Percentiles rank a stretch among this genome's conserved stretches.
phyloP scores from a whole-genome alignment of 2,797 vertebrate species.

The Liasis olivaceus region DNA sequence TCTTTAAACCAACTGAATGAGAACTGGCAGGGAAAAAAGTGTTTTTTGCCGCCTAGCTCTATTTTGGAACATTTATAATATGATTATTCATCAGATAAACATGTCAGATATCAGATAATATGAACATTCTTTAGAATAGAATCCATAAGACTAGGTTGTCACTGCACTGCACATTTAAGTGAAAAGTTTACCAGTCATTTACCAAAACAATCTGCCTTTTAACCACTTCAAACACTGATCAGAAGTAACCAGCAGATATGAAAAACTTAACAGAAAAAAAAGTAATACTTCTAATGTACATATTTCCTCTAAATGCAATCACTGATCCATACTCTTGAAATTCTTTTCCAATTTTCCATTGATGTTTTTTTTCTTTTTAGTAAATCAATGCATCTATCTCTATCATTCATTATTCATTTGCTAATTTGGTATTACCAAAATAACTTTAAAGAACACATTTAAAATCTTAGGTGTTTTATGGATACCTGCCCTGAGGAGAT shows the following conservation, averaged over 20 bases:
- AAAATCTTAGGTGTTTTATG: background rate
- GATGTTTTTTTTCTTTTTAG: background rate
- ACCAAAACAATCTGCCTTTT: background rate
- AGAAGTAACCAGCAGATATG: background rate
- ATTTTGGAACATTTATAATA: background rate
- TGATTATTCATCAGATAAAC: background rate
- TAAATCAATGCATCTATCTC: background rate
- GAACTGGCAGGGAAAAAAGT: background rate
- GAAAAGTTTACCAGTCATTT: background rate
- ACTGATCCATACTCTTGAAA: no score
- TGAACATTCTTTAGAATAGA: background rate
- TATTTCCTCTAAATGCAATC: background rate
- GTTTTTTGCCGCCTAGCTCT: background rate
- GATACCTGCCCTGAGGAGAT: background rate
- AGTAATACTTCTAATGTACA: background rate
- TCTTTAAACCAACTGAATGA: background rate
- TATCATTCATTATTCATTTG: background rate
- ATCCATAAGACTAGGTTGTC: background rate
- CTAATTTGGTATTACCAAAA: background rate
- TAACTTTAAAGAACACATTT: background rate
- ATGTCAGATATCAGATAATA: background rate
- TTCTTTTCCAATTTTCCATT: no score
- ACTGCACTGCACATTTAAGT: background rate
- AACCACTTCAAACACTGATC: background rate
- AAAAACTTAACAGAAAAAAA: background rate